phyloP scores from a whole-genome alignment of 2,888 invertebrate species.

The Tetragonisca angustula region DNA sequence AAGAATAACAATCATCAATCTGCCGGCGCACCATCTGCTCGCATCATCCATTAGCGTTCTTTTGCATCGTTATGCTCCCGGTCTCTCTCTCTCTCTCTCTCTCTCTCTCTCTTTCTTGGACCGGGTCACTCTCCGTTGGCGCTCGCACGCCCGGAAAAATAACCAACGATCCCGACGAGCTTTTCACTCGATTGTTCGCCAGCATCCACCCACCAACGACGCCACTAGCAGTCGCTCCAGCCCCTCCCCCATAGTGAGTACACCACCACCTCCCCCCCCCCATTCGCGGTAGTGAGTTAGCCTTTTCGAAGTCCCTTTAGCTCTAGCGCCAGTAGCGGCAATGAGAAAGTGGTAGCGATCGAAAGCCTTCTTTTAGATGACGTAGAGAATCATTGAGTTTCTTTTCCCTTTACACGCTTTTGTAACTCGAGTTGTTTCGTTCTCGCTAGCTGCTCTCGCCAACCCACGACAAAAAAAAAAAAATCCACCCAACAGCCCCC shows the following conservation, averaged over 20 bases:
- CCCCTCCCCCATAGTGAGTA: conserved; percentile 19
- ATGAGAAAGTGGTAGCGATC: conserved; percentile 18
- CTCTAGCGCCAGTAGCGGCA: conserved; percentile 31
- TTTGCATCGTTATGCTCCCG: conserved; percentile 38
- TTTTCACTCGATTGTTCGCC: conserved; percentile 48
- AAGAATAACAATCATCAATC: conserved; percentile 46
- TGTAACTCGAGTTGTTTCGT: conserved; percentile 30
- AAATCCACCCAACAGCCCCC: not conserved
- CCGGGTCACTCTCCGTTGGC: not conserved
- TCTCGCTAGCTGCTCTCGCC: not conserved
- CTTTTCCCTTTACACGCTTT: conserved; percentile 6
- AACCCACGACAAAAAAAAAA: not conserved
- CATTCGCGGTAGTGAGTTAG: conserved; percentile 13
- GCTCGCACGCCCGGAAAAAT: conserved; percentile 18
- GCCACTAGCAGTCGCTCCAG: not conserved
- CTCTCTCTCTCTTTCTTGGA: not conserved
- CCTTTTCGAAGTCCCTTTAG: conserved; percentile 21
- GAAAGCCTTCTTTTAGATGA: conserved; percentile 34
- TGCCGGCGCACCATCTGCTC: conserved; percentile 31
- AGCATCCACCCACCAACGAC: conserved; percentile 6
- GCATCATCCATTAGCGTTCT: conserved; percentile 53
- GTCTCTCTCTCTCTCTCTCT: too few species aligned
- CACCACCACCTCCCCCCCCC: not conserved
- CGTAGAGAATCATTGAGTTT: conserved; percentile 45
- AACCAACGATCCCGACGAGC: conserved; percentile 18